A percentile compares a stretch with the other conserved stretches of the same genome.
Evolutionary conservation across 2,797 vertebrate species (phyloP).

Genomic region (Acipenser oxyrinchus): DNA sequence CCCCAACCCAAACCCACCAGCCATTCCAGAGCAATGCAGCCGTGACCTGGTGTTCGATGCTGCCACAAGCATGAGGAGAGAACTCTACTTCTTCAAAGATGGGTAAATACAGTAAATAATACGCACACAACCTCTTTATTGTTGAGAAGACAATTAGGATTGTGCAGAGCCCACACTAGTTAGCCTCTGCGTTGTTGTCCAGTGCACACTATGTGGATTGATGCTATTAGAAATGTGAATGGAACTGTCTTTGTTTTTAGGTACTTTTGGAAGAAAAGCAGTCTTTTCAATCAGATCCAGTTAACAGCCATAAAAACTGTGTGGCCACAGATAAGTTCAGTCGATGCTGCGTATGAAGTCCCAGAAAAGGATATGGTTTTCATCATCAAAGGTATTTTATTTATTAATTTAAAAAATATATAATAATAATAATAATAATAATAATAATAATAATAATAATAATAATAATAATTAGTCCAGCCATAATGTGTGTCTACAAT

Average conservation of each 20-base stretch:
- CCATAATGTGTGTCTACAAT: too few relatives aligned
- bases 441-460: too few relatives aligned
- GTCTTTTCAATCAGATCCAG: slow-evolving; percentile 11
- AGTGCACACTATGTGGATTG: too few relatives aligned
- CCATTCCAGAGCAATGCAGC: slow-evolving; percentile 21
- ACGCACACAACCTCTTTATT: too few relatives aligned
- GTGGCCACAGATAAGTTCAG: slow-evolving; percentile 37
- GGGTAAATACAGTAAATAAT: slow-evolving; percentile 15
- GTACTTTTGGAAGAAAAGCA: slow-evolving; percentile 45
- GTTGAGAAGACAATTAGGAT: too few relatives aligned
- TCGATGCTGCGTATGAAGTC: slow-evolving; percentile 53
- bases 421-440: too few relatives aligned
- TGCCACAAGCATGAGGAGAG: slow-evolving; percentile 27
- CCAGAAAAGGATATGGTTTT: slow-evolving; percentile 17
- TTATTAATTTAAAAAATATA: not conserved
- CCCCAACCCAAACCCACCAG: slow-evolving; percentile 31
- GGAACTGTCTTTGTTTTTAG: slow-evolving; percentile 24
- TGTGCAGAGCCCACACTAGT: too few relatives aligned
- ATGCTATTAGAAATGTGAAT: too few relatives aligned
- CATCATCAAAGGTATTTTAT: slow-evolving; percentile 46
- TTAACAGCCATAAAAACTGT: slow-evolving; percentile 21
- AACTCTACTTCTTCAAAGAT: slow-evolving; percentile 39
- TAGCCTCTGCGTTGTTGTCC: too few relatives aligned
- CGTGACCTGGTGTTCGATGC: slow-evolving; percentile 33
- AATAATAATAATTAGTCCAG: too few relatives aligned